A percentile compares a stretch with the other conserved stretches of the same genome.
These are phyloP conservation scores for Hemiprocne comata DNA, from an alignment of 2,113 vertebrate genomes.

Conservation along the genomic window DNA sequence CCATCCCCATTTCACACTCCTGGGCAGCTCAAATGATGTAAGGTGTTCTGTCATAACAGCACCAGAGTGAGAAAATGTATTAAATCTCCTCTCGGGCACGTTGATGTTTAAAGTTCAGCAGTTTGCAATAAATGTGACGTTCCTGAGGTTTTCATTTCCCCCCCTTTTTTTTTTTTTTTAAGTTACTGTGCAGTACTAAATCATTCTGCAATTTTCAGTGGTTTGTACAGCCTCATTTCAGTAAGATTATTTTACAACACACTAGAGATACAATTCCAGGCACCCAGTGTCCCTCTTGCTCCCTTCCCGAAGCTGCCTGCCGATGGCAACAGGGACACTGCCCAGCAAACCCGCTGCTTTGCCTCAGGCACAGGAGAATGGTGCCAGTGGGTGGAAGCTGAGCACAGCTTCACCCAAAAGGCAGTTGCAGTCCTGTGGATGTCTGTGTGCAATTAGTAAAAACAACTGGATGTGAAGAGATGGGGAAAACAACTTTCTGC, in stretches of 20 bases:
- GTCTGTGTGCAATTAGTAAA: neutral
- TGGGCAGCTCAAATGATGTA: neutral
- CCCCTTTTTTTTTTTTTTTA: neutral
- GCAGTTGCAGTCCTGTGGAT: neutral
- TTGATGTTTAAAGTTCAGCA: neutral
- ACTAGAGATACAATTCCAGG: neutral
- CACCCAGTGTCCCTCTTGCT: neutral
- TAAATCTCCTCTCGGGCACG: accelerated
- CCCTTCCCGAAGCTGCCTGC: accelerated
- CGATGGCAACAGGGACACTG: accelerated
- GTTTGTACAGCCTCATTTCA: neutral
- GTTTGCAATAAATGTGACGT: neutral
- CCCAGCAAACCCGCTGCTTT: neutral
- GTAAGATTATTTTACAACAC: neutral
- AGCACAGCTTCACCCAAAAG: neutral
- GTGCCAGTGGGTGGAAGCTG: neutral
- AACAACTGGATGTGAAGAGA: neutral
- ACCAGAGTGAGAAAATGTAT: neutral
- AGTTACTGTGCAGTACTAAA: neutral
- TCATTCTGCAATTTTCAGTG: neutral
- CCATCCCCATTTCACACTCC: neutral
- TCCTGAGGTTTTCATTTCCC: neutral
- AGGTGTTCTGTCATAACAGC: neutral
- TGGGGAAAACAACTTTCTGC: neutral
- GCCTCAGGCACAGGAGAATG: too few species aligned